A percentile compares a stretch with the other conserved stretches of the same genome.
Conservation (phyloP, 2,113 vertebrate species). For the Melospiza georgiana region DNA sequence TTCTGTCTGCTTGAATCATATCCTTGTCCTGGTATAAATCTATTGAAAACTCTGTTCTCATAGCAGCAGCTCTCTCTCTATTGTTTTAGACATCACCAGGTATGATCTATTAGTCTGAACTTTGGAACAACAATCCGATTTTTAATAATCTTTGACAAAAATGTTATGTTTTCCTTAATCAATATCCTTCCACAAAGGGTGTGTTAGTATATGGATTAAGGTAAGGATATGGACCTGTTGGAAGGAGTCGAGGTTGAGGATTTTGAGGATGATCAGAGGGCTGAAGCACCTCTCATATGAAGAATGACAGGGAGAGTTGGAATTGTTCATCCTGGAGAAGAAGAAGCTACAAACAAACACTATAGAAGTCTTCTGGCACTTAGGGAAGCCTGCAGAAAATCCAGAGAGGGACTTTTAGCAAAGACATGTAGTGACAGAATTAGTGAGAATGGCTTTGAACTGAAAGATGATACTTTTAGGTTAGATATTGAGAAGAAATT, state of each 20-base stretch:
- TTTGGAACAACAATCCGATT: not conserved
- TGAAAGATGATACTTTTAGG: not conserved
- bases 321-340: not conserved
- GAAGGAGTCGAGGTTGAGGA: not conserved
- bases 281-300: not conserved
- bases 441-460: not conserved
- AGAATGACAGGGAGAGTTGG: not conserved
- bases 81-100: not conserved
- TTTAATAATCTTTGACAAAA: not conserved
- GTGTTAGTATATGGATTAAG: not conserved
- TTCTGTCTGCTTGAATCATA: not conserved
- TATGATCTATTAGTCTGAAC: not conserved
- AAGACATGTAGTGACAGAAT: not conserved
- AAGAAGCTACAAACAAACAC: not conserved
- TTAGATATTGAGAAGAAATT: not conserved
- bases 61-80: not conserved
- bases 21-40: not conserved
- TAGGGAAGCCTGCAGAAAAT: not conserved
- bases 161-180: accelerated
- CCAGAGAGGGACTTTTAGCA: not conserved
- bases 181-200: not conserved
- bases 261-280: not conserved
- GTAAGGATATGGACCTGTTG: not conserved
- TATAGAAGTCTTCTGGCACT: not conserved
- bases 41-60: not conserved